Percentiles rank a stretch among this genome's conserved stretches.
phyloP scores from a whole-genome alignment of 1,140 invertebrate species.

The Metaphire vulgaris region DNA sequence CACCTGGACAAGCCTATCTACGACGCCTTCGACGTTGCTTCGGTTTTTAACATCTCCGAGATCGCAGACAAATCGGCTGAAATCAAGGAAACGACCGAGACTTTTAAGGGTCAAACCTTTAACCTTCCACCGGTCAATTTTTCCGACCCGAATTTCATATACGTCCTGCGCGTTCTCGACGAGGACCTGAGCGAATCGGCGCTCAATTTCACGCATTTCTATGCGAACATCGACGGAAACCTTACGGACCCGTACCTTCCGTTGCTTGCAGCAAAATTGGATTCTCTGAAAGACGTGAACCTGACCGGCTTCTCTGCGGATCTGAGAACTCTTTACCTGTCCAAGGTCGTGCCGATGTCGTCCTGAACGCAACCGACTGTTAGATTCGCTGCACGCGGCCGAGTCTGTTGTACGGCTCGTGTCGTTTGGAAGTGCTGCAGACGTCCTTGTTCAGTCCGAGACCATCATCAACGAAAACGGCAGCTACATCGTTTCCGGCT shows the following conservation, averaged over 20 bases:
- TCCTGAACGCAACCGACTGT: not conserved
- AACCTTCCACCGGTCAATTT: not conserved
- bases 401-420: not conserved
- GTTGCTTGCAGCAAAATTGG: not conserved
- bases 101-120: not conserved
- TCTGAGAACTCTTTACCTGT: not conserved
- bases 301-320: not conserved
- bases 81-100: not conserved
- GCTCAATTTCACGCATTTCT: not conserved
- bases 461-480: slow-evolving; percentile 5
- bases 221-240: slow-evolving; percentile 1
- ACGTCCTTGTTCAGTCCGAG: not conserved
- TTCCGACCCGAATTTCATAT: not conserved
- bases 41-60: not conserved
- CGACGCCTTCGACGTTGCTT: not conserved
- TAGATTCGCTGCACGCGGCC: not conserved
- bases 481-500: not conserved
- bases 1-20: not conserved
- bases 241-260: not conserved
- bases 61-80: not conserved
- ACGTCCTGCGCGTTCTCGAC: not conserved
- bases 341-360: not conserved
- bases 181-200: slow-evolving; percentile 1
- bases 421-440: not conserved
- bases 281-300: not conserved